phyloP scores from a whole-genome alignment of 2,113 vertebrate species.

The Aviceda subcristata region DNA sequence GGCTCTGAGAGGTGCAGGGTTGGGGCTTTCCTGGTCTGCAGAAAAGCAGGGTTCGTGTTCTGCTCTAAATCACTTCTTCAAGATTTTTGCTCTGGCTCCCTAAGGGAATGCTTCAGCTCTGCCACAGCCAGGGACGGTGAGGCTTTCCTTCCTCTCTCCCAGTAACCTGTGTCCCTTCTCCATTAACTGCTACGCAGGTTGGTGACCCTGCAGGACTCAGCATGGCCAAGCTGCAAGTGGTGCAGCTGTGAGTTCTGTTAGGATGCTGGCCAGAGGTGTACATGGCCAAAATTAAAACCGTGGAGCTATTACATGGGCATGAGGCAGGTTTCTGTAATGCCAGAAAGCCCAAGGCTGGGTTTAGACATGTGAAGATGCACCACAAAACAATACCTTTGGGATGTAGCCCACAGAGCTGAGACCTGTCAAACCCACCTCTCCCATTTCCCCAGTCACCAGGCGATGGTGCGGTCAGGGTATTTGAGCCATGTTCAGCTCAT shows the following conservation, averaged over 20 bases:
- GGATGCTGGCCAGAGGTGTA: background rate
- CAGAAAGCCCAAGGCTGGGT: background rate
- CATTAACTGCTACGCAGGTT: background rate
- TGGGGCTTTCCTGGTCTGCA: background rate
- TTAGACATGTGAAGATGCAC: background rate
- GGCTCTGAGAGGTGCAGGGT: background rate
- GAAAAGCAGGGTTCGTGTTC: background rate
- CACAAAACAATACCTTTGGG: background rate
- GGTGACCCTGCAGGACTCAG: background rate
- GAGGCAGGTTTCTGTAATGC: background rate
- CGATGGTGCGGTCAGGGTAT: background rate
- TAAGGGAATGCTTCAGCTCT: background rate
- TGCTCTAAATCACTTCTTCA: background rate
- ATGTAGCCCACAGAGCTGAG: background rate
- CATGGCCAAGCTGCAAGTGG: background rate
- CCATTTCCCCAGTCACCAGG: background rate
- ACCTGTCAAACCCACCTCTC: background rate
- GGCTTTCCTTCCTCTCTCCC: background rate
- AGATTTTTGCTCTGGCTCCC: background rate
- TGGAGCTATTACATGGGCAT: background rate
- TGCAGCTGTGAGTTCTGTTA: background rate
- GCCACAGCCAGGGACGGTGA: background rate
- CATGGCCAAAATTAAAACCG: background rate
- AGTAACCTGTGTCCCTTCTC: background rate
- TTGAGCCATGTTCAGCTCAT: background rate